These are phyloP conservation scores for Plectrocnemia conspersa DNA, from an alignment of 1,140 invertebrate species.

Conservation along the genomic window DNA sequence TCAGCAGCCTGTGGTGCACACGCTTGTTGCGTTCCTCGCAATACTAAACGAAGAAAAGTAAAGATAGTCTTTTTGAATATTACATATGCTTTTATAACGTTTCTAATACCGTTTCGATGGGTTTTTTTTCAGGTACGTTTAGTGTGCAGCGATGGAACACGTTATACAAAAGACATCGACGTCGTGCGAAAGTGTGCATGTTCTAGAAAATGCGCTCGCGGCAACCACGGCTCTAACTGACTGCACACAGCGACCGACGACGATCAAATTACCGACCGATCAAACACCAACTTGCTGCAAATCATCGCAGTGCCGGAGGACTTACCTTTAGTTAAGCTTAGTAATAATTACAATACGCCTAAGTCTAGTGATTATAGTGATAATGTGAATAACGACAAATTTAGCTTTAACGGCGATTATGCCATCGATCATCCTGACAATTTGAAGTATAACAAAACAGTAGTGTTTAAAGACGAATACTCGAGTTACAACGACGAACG, in stretches of 20 bases:
- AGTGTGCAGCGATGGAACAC: conserved; percentile 85
- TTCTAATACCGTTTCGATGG: conserved; percentile 18
- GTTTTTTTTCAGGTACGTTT: conserved; percentile 65
- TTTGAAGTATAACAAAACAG: too few species aligned
- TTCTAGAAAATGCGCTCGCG: conserved; percentile 74
- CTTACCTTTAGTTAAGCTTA: conserved; percentile 19
- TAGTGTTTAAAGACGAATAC: not conserved
- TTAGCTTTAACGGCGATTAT: not conserved
- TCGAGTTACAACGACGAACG: too few species aligned
- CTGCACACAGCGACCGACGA: conserved; percentile 35
- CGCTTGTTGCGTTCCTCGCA: conserved; percentile 79
- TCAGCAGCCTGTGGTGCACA: conserved; percentile 58
- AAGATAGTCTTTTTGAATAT: conserved; percentile 19
- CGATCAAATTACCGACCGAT: conserved; percentile 18
- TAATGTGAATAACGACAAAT: conserved; percentile 11
- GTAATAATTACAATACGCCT: conserved; percentile 8
- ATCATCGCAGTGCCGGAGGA: conserved; percentile 21
- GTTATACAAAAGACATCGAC: conserved; percentile 92
- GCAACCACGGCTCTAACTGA: conserved; percentile 42
- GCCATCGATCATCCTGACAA: not conserved
- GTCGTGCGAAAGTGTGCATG: conserved; percentile 92
- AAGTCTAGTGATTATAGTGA: conserved; percentile 15
- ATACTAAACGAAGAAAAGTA: conserved; percentile 89
- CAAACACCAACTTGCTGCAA: conserved; percentile 18
- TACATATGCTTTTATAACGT: not conserved